Conservation (phyloP, 64 coral and sea anemone species). For the Actinia equina region DNA sequence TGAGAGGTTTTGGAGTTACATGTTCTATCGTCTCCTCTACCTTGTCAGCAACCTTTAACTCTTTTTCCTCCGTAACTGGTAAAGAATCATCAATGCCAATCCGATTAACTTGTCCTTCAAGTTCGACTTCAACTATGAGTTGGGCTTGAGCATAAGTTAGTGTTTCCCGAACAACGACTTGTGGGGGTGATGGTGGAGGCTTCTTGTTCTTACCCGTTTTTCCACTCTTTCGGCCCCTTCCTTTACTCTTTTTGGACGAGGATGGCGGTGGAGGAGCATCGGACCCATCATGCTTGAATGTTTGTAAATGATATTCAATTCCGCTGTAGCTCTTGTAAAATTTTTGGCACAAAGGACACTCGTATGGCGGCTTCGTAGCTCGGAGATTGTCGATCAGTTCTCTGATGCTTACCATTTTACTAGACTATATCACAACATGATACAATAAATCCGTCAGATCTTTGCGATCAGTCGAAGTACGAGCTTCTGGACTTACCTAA, state of each 20-base stretch:
- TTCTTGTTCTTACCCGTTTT: constrained; percentile 82
- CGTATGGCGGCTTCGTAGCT: constrained; percentile 91
- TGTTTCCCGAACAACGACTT: constrained; percentile 85
- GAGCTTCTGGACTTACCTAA: background rate
- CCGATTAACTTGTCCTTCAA: constrained; percentile 82
- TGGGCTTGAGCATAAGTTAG: constrained; percentile 99
- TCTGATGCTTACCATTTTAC: constrained; percentile 80
- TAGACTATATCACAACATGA: constrained; percentile 64
- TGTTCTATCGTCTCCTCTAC: constrained; percentile 64
- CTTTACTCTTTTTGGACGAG: constrained; percentile 79
- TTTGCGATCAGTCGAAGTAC: constrained; percentile 1
- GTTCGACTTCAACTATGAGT: constrained; percentile 96
- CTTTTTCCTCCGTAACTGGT: constrained; percentile 73
- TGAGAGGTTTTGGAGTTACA: constrained; percentile 70
- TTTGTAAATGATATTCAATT: constrained; percentile 99
- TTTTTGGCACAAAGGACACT: constrained; percentile 99
- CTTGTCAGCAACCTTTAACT: constrained; percentile 32
- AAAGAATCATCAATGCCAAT: constrained; percentile 86
- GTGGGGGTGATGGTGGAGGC: constrained; percentile 78
- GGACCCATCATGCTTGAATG: constrained; percentile 94
- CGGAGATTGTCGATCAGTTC: constrained; percentile 92
- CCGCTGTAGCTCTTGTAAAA: constrained; percentile 99
- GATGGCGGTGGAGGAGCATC: constrained; percentile 67
- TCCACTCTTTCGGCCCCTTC: constrained; percentile 67
- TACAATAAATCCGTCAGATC: constrained; percentile 15